phyloP scores from a whole-genome alignment of 1,140 invertebrate genomes.

The Aphidius gifuensis region DNA sequence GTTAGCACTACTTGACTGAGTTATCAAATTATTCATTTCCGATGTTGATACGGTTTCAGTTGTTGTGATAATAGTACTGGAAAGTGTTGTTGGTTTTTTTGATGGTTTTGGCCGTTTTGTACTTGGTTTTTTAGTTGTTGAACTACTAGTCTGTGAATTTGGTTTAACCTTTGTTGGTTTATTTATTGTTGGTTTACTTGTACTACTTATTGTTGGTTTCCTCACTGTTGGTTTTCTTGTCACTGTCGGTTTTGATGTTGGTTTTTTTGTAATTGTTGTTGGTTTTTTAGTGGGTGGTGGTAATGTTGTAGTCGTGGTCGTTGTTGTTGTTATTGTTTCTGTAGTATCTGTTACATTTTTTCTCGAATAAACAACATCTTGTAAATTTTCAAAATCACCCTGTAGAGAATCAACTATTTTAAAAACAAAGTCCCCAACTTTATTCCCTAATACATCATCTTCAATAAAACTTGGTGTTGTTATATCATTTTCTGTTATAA shows the following conservation, averaged over 20 bases:
- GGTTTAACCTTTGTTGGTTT: constrained; percentile 34
- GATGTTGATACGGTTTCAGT: neutral
- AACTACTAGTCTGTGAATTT: constrained; percentile 28
- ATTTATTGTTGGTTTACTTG: constrained; percentile 35
- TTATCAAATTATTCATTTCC: constrained; percentile 6
- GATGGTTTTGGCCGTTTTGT: constrained; percentile 43
- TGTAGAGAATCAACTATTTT: constrained; percentile 79
- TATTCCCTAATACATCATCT: constrained; percentile 71
- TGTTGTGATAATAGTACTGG: constrained; percentile 20
- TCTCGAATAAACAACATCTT: constrained; percentile 69
- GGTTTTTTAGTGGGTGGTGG: constrained; percentile 55
- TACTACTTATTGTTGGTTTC: constrained; percentile 43
- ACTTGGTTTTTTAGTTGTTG: constrained; percentile 21
- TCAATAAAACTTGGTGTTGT: constrained; percentile 71
- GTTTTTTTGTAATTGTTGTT: constrained; percentile 27
- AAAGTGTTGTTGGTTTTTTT: constrained; percentile 40
- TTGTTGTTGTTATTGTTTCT: neutral
- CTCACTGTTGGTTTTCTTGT: constrained; percentile 42
- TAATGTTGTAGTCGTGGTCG: constrained; percentile 32
- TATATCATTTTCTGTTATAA: constrained; percentile 60
- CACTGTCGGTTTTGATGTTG: constrained; percentile 9
- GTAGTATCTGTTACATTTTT: constrained; percentile 47
- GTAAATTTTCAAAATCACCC: constrained; percentile 74
- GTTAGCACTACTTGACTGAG: constrained; percentile 26
- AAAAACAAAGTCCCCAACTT: constrained; percentile 77